These are phyloP conservation scores for Phaonia tiefii DNA, from an alignment of 2,888 invertebrate genomes.

Conservation along the genomic window DNA sequence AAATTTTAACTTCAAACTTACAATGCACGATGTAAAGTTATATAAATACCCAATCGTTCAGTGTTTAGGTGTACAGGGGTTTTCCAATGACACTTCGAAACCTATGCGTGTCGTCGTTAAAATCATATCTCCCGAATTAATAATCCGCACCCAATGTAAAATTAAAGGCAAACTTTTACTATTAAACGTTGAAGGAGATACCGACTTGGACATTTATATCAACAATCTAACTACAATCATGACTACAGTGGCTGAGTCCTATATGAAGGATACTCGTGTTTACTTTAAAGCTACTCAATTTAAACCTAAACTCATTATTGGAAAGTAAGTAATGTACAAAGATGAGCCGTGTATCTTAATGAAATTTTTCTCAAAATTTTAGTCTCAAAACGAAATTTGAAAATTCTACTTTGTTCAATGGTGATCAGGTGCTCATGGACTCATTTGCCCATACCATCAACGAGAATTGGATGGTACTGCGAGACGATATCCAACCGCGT, in stretches of 20 bases:
- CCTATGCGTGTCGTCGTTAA: conserved; percentile 21
- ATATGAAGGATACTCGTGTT: conserved; percentile 33
- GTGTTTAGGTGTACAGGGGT: conserved; percentile 49
- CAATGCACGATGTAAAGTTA: conserved; percentile 43
- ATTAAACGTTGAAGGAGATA: conserved; percentile 45
- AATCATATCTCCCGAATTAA: conserved; percentile 23
- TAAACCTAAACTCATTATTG: conserved; percentile 35
- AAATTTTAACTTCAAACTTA: conserved; percentile 51
- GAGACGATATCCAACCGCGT: conserved; percentile 53
- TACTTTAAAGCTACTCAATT: conserved; percentile 4
- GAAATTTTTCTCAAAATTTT: background rate
- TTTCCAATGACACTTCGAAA: conserved; percentile 31
- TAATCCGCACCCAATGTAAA: conserved; percentile 37
- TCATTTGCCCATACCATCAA: conserved; percentile 54
- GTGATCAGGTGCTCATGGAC: conserved; percentile 52
- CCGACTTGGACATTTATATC: conserved; percentile 40
- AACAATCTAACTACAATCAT: conserved; percentile 48
- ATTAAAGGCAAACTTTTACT: conserved; percentile 55
- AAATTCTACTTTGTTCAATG: conserved; percentile 58
- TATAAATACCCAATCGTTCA: conserved; percentile 37
- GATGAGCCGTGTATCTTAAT: too few species aligned
- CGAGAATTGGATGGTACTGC: conserved; percentile 49
- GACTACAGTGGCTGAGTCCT: background rate
- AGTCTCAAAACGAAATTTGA: conserved; percentile 35
- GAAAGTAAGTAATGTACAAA: conserved; percentile 37